A percentile compares a stretch with the other conserved stretches of the same genome.
Conservation (phyloP, 2,888 invertebrate species). For the Cynaeus angustus region DNA sequence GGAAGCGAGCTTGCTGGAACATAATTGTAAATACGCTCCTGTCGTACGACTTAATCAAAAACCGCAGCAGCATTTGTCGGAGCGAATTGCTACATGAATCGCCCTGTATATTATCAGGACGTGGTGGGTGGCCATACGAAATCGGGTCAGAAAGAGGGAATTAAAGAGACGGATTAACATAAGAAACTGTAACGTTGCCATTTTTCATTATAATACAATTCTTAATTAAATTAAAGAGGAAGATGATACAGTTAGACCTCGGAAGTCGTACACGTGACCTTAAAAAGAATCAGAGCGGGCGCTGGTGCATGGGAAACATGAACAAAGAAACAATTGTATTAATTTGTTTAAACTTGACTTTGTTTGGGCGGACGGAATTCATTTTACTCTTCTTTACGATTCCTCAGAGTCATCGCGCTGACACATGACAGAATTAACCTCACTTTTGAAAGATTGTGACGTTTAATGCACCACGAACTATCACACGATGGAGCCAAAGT, state of each 20-base stretch:
- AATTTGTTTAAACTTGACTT: conserved; percentile 25
- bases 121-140: conserved; percentile 15
- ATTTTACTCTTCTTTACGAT: too few relatives aligned
- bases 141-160: background rate
- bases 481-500: too few relatives aligned
- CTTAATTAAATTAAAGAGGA: conserved; percentile 27
- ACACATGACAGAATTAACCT: too few relatives aligned
- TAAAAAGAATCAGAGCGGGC: conserved; percentile 58
- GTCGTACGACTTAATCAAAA: conserved; percentile 37
- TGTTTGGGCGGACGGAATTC: too few relatives aligned
- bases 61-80: conserved; percentile 29
- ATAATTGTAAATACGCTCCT: conserved; percentile 35
- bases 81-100: background rate
- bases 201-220: conserved; percentile 36
- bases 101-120: conserved; percentile 7
- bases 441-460: too few relatives aligned
- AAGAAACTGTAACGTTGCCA: conserved; percentile 27
- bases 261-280: conserved; percentile 53
- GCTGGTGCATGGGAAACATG: conserved; percentile 51
- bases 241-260: conserved; percentile 28
- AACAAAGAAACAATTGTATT: conserved; percentile 19
- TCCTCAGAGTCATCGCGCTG: too few relatives aligned
- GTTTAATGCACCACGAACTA: too few relatives aligned
- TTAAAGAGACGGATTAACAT: conserved; percentile 25
- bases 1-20: conserved; percentile 22